phyloP scores from a whole-genome alignment of 2,113 vertebrate genomes.

The Sorex araneus region DNA sequence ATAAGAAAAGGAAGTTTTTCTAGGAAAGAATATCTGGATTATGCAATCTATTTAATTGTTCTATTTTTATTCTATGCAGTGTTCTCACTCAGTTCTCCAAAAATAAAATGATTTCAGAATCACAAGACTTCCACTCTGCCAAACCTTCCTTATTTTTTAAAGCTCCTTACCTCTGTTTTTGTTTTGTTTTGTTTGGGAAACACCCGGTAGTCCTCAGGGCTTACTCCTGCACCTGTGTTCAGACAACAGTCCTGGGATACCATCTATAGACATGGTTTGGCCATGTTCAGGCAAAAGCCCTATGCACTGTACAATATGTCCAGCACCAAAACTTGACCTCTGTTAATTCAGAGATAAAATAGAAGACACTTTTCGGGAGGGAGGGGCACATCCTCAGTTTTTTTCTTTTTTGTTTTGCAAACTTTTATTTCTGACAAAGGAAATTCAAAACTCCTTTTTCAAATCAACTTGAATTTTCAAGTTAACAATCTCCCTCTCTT shows the following conservation, averaged over 20 bases:
- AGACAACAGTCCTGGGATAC: too few species aligned
- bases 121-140: background rate
- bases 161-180: background rate
- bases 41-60: background rate
- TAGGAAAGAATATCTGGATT: background rate
- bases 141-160: background rate
- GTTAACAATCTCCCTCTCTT: background rate
- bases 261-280: too few species aligned
- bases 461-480: background rate
- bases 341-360: background rate
- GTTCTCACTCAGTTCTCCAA: background rate
- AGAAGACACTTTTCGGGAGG: background rate
- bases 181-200: too few species aligned
- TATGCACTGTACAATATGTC: too few species aligned
- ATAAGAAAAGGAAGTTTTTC: constrained; percentile 2
- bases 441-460: background rate
- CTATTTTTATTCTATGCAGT: background rate
- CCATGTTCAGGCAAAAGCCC: too few species aligned
- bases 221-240: too few species aligned
- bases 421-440: background rate
- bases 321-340: background rate
- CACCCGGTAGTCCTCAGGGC: too few species aligned
- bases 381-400: background rate
- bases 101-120: background rate
- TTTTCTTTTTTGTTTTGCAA: background rate